Conservation (phyloP, 2,797 vertebrate genomes). For the Danionella dracula region DNA sequence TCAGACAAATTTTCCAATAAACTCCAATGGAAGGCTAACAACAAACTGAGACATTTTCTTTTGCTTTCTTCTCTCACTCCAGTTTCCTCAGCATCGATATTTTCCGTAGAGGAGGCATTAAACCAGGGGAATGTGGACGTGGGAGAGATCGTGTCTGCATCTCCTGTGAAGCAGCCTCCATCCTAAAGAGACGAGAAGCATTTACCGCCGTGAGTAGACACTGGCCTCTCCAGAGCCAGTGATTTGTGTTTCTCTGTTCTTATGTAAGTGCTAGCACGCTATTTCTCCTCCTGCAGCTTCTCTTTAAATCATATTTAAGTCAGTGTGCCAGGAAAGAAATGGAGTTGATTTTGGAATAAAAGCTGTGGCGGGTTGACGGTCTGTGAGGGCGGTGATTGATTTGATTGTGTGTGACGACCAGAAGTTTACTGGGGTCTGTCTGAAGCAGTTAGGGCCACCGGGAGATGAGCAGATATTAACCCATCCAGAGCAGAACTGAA, state of each 20-base stretch:
- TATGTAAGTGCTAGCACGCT: constrained; percentile 20
- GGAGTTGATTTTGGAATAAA: constrained; percentile 22
- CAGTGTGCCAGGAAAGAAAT: constrained; percentile 26
- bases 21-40: background rate
- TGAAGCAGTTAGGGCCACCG: constrained; percentile 24
- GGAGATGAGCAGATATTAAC: constrained; percentile 16
- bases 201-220: constrained; percentile 48
- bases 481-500: constrained; percentile 8
- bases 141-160: constrained; percentile 53
- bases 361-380: background rate
- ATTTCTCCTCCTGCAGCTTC: constrained; percentile 18
- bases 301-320: constrained; percentile 30
- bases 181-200: constrained; percentile 34
- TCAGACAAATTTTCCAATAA: background rate
- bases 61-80: background rate
- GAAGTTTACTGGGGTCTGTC: constrained; percentile 18
- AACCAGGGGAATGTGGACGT: constrained; percentile 67
- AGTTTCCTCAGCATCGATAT: constrained; percentile 15
- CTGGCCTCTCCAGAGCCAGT: background rate
- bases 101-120: constrained; percentile 41
- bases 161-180: constrained; percentile 38
- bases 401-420: constrained; percentile 12
- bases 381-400: constrained; percentile 15
- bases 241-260: constrained; percentile 30
- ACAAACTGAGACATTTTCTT: background rate